A percentile compares a stretch with the other conserved stretches of the same genome.
These are phyloP conservation scores for Catharus minimus DNA, from an alignment of 2,113 vertebrate genomes.

Conservation along the genomic window DNA sequence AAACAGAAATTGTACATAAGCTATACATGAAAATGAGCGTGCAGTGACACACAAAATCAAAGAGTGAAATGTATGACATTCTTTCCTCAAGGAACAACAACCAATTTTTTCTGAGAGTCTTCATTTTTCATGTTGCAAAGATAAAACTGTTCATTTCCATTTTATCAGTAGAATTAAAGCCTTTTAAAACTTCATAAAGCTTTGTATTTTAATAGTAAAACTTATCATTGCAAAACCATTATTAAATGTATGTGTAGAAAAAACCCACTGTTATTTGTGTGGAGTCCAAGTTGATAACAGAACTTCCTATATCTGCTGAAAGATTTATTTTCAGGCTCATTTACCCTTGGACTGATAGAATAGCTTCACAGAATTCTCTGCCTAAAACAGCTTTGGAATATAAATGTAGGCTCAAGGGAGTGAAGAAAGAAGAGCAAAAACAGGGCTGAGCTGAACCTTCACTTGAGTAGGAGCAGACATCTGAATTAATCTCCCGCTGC, in stretches of 20 bases:
- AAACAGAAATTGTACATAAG: background rate
- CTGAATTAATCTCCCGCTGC: conserved; percentile 9
- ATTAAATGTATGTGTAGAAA: conserved; percentile 24
- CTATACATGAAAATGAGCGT: background rate
- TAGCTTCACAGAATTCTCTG: conserved; percentile 40
- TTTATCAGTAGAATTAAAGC: conserved; percentile 6
- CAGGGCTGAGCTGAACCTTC: background rate
- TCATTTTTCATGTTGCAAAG: background rate
- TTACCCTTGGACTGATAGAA: conserved; percentile 58
- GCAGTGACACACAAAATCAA: background rate
- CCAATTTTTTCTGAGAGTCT: background rate
- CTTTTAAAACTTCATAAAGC: conserved; percentile 20
- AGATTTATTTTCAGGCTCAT: conserved; percentile 71
- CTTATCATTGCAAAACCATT: conserved; percentile 12
- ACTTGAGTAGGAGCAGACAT: background rate
- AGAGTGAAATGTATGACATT: background rate
- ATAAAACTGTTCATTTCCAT: background rate
- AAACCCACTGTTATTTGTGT: conserved; percentile 15
- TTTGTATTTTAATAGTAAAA: conserved; percentile 20
- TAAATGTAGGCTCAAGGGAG: conserved; percentile 25
- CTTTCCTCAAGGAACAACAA: background rate
- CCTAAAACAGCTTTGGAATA: conserved; percentile 54
- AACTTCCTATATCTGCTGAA: conserved; percentile 34
- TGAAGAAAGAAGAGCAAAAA: background rate
- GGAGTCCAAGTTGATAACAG: background rate